Conservation (phyloP, 2,797 vertebrate species). For the Gastrophryne carolinensis region DNA sequence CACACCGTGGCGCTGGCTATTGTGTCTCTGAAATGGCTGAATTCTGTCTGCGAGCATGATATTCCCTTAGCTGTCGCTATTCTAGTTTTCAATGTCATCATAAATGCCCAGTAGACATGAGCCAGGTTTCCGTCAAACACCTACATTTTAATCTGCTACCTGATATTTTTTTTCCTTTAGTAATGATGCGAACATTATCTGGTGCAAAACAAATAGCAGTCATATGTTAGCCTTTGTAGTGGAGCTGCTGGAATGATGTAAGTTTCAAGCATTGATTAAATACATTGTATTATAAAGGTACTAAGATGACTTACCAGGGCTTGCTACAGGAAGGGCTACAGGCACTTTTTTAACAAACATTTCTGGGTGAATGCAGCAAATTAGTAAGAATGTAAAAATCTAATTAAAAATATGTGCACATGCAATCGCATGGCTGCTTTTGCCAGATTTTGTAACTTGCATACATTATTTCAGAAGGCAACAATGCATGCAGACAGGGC, state of each 20-base stretch:
- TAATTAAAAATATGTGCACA: no score
- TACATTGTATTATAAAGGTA: neutral
- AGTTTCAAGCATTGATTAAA: neutral
- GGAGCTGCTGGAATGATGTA: neutral
- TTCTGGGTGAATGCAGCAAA: no score
- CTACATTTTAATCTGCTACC: conserved; percentile 38
- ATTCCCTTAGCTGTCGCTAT: conserved; percentile 32
- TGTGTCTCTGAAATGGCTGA: neutral
- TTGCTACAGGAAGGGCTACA: no score
- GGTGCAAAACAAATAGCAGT: conserved; percentile 13
- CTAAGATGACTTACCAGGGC: no score
- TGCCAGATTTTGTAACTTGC: no score
- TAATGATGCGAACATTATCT: neutral
- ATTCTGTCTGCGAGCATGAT: conserved; percentile 11
- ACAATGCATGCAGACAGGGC: no score
- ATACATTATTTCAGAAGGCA: no score
- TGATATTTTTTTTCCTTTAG: neutral
- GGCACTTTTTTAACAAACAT: no score
- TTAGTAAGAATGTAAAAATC: no score
- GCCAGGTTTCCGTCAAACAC: conserved; percentile 25
- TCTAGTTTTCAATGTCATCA: conserved; percentile 14
- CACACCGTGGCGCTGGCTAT: neutral
- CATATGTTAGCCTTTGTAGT: neutral
- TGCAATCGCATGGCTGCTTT: no score
- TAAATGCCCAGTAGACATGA: conserved; percentile 15